Conservation (phyloP, 2,888 invertebrate genomes). For the Orthosia gothica region DNA sequence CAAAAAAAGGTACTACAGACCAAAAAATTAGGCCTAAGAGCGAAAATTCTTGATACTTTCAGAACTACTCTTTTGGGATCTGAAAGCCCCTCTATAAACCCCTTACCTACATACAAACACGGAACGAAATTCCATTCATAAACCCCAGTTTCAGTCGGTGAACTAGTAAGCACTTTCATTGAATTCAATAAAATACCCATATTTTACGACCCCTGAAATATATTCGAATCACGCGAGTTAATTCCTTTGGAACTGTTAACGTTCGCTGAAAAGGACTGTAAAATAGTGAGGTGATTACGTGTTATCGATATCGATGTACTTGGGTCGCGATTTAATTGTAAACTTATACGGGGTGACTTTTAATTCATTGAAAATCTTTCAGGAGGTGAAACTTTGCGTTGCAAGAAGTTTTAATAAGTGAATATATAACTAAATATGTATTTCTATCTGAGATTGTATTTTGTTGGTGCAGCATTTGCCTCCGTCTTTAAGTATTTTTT, state of each 20-base stretch:
- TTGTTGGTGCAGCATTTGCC: too few relatives aligned
- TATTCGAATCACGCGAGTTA: conserved; percentile 65
- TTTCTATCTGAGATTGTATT: too few relatives aligned
- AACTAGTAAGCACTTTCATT: conserved; percentile 45
- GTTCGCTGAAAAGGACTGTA: conserved; percentile 68
- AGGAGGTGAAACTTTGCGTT: background rate
- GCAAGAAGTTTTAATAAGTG: too few relatives aligned
- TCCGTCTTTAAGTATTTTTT: too few relatives aligned
- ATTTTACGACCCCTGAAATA: conserved; percentile 50
- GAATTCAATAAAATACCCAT: conserved; percentile 60
- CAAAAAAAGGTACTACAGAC: too few relatives aligned
- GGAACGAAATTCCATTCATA: conserved; percentile 26
- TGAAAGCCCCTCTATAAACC: background rate
- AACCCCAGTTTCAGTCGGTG: conserved; percentile 15
- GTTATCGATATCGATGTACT: conserved; percentile 64
- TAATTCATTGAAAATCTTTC: background rate
- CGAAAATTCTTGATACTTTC: too few relatives aligned
- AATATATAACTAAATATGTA: too few relatives aligned
- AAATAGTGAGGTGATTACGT: conserved; percentile 70
- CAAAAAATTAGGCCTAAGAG: background rate
- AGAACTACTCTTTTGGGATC: too few relatives aligned
- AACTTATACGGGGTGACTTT: conserved; percentile 1
- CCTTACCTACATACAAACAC: background rate
- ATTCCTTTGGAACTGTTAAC: conserved; percentile 63
- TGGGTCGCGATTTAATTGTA: conserved; percentile 31